Evolutionary conservation across 2,888 invertebrate genomes (phyloP).

Genomic region (Meta bourneti): DNA sequence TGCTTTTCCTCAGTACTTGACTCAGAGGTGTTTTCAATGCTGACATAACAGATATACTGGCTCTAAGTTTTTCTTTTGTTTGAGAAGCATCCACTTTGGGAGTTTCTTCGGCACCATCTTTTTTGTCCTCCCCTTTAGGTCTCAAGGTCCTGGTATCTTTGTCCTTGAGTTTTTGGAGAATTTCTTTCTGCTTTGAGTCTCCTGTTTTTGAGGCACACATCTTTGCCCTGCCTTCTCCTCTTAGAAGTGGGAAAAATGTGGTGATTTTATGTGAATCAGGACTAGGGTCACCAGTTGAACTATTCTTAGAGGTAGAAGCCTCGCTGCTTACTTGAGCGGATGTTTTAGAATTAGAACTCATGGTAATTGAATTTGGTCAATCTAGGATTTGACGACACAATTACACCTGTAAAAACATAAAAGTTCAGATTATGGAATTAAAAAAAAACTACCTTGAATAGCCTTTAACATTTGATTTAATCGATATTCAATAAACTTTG

Average conservation of each 20-base stretch:
- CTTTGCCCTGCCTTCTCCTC: conserved; percentile 74
- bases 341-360: not conserved
- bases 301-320: not conserved
- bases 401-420: not conserved
- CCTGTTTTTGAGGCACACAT: conserved; percentile 69
- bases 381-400: not conserved
- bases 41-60: conserved; percentile 34
- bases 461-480: too few relatives aligned
- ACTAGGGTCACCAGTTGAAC: not conserved
- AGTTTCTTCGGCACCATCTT: conserved; percentile 2
- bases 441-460: not conserved
- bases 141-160: conserved; percentile 41
- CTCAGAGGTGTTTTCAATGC: conserved; percentile 75
- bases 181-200: conserved; percentile 75
- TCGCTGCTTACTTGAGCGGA: not conserved
- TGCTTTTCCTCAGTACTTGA: conserved; percentile 73
- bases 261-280: conserved; percentile 51
- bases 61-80: conserved; percentile 47
- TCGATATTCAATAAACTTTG: too few relatives aligned
- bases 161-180: conserved; percentile 58
- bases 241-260: conserved; percentile 57
- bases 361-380: not conserved
- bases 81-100: conserved; percentile 28
- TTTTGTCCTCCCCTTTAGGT: conserved; percentile 24
- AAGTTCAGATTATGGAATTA: not conserved